Evolutionary conservation across 2,797 vertebrate species (phyloP).

Genomic region (Lindbergichthys nudifrons): DNA sequence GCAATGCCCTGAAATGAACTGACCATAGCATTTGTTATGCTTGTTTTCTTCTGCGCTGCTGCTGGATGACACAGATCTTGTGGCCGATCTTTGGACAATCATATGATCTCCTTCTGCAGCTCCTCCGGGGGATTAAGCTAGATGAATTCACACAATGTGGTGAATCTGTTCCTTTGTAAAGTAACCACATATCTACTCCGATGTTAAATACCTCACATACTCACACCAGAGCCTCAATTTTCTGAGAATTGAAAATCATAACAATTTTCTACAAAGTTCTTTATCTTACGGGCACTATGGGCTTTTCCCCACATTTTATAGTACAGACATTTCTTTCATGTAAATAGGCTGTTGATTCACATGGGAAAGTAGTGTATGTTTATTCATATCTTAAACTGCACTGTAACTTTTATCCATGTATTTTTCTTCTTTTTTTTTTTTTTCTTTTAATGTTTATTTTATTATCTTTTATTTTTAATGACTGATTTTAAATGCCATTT

Average conservation of each 20-base stretch:
- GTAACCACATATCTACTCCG: conserved; percentile 19
- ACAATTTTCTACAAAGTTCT: background rate
- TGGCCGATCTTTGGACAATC: conserved; percentile 62
- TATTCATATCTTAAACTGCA: too few relatives aligned
- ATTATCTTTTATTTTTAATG: too few relatives aligned
- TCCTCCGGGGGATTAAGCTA: conserved; percentile 33
- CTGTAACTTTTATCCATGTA: too few relatives aligned
- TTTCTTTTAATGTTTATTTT: too few relatives aligned
- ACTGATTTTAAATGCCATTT: too few relatives aligned
- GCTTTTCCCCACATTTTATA: conserved; percentile 1
- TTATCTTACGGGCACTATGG: background rate
- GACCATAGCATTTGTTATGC: background rate
- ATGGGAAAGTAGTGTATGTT: background rate
- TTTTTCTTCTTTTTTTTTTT: too few relatives aligned
- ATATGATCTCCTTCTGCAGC: conserved; percentile 66
- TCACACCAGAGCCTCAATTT: background rate
- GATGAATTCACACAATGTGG: conserved; percentile 32
- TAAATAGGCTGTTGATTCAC: background rate
- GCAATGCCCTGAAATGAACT: conserved; percentile 8
- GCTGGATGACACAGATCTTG: conserved; percentile 59
- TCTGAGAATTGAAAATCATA: conserved; percentile 18
- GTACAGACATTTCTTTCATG: background rate
- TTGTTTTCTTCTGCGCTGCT: conserved; percentile 38
- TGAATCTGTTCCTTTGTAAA: conserved; percentile 45
- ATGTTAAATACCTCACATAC: conserved; percentile 20